Evolutionary conservation across 2,113 vertebrate species (phyloP).

Genomic region (Perca fluviatilis): DNA sequence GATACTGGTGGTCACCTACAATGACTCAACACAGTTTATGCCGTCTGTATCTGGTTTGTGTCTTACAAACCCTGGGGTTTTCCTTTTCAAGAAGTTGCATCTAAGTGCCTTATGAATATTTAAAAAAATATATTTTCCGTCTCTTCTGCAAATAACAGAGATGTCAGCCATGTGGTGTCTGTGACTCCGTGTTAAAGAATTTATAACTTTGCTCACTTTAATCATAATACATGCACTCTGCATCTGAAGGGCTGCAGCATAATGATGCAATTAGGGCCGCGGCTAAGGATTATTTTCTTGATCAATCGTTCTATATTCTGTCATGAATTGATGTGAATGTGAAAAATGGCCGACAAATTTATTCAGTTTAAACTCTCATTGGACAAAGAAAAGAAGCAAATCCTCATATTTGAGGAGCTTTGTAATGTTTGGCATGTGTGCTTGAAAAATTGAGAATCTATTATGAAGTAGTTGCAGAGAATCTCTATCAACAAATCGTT

Average conservation of each 20-base stretch:
- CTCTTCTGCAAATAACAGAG: background rate
- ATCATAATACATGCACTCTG: background rate
- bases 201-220: background rate
- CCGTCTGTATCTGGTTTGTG: background rate
- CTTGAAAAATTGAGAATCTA: background rate
- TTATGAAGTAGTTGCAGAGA: background rate
- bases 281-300: background rate
- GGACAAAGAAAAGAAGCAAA: background rate
- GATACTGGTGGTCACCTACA: constrained; percentile 12
- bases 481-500: background rate
- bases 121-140: background rate
- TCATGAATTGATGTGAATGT: background rate
- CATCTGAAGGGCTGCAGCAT: background rate
- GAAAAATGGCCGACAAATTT: background rate
- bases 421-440: background rate
- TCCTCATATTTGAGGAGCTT: background rate
- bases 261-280: no score
- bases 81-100: background rate
- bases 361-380: background rate
- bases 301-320: background rate
- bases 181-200: background rate
- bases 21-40: constrained; percentile 34
- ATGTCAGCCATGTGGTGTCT: background rate
- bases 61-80: background rate
- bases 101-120: background rate